Percentiles rank a stretch among this genome's conserved stretches.
phyloP scores from a whole-genome alignment of 2,797 vertebrate species.

The Sandelia bainsii region DNA sequence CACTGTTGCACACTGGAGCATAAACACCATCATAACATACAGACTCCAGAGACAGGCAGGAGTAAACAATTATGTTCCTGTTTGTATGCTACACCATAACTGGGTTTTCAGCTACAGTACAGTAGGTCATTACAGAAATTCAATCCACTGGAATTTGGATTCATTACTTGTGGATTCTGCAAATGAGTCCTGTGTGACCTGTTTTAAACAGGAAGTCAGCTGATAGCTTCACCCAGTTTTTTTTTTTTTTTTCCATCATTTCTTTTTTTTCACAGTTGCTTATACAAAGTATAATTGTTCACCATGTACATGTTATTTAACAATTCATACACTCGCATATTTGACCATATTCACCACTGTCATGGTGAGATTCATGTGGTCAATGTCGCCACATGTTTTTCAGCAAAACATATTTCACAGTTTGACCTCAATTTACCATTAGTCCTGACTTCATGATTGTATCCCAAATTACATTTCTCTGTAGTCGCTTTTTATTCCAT shows the following conservation, averaged over 20 bases:
- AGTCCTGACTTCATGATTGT: constrained; percentile 24
- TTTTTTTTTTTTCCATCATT: constrained; percentile 39
- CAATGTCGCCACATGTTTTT: constrained; percentile 18
- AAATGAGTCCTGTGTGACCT: constrained; percentile 48
- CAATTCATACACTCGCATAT: neutral
- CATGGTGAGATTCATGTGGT: neutral
- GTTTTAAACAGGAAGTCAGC: constrained; percentile 57
- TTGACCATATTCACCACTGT: neutral
- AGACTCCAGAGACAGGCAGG: constrained; percentile 48
- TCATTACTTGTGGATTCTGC: constrained; percentile 50
- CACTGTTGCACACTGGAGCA: constrained; percentile 55
- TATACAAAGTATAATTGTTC: constrained; percentile 10
- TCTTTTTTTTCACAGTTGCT: neutral
- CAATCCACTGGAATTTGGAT: constrained; percentile 56
- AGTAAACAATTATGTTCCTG: constrained; percentile 67
- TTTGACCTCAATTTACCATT: constrained; percentile 39
- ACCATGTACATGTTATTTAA: neutral
- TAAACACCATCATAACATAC: constrained; percentile 51
- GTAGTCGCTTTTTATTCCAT: constrained; percentile 45
- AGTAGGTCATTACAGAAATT: constrained; percentile 55
- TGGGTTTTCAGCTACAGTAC: constrained; percentile 43
- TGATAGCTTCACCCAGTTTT: constrained; percentile 43
- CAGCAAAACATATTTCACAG: neutral
- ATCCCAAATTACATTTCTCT: constrained; percentile 42
- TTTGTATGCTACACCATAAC: constrained; percentile 41